These are phyloP conservation scores for Planococcus citri DNA, from an alignment of 1,140 invertebrate genomes.

Conservation along the genomic window DNA sequence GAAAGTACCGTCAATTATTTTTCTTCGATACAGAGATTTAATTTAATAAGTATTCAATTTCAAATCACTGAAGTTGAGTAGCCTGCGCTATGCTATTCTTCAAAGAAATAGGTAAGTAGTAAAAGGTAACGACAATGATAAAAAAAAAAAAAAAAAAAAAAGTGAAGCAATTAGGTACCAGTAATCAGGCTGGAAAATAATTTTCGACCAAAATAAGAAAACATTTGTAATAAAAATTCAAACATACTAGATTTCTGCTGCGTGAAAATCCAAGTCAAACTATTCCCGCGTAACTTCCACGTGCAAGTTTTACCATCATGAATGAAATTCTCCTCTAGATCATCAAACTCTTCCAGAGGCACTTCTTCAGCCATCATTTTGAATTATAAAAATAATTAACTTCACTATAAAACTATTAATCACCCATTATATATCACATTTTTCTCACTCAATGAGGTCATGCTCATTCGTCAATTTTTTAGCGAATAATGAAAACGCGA, in stretches of 20 bases:
- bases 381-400: too few species aligned
- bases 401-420: not conserved
- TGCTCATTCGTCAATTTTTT: not conserved
- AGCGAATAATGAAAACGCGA: not conserved
- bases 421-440: not conserved
- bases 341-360: not conserved
- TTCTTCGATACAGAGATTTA: too few species aligned
- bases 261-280: not conserved
- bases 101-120: too few species aligned
- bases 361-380: not conserved
- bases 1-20: too few species aligned
- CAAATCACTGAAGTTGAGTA: too few species aligned
- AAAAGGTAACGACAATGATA: too few species aligned
- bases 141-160: too few species aligned
- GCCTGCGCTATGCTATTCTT: too few species aligned
- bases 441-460: not conserved
- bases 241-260: not conserved
- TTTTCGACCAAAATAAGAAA: too few species aligned
- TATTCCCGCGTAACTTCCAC: not conserved
- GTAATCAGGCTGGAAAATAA: too few species aligned
- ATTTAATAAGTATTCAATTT: too few species aligned
- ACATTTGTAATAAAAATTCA: not conserved
- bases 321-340: not conserved
- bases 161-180: too few species aligned
- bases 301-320: not conserved